A percentile compares a stretch with the other conserved stretches of the same genome.
Evolutionary conservation across 2,113 vertebrate genomes (phyloP).

Genomic region (Reinhardtius hippoglossoides): DNA sequence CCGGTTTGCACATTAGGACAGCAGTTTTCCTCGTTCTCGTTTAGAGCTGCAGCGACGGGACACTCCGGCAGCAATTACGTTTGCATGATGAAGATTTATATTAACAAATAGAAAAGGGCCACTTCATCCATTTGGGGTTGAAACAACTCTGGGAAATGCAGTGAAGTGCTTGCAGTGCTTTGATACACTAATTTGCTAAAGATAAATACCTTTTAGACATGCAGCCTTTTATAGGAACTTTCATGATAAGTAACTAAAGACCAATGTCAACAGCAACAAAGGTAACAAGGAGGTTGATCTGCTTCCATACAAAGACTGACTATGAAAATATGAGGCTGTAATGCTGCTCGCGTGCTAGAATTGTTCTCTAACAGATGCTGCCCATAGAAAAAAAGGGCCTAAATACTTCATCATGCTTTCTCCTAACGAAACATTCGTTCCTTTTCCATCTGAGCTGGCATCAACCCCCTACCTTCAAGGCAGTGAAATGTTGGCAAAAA

Average conservation of each 20-base stretch:
- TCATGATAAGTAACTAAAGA: too few species aligned
- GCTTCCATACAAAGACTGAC: background rate
- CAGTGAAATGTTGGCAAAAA: slow-evolving; percentile 3
- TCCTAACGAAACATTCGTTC: slow-evolving; percentile 20
- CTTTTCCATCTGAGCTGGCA: slow-evolving; percentile 40
- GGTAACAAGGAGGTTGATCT: background rate
- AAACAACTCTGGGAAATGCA: slow-evolving; percentile 9
- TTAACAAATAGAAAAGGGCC: slow-evolving; percentile 6
- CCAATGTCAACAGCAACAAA: background rate
- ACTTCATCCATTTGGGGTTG: slow-evolving; percentile 5
- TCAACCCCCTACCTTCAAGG: background rate
- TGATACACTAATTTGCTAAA: background rate
- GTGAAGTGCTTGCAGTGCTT: background rate
- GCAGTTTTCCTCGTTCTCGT: slow-evolving; percentile 47
- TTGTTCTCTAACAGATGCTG: slow-evolving; percentile 24
- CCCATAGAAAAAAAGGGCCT: background rate
- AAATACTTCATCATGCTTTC: slow-evolving; percentile 52
- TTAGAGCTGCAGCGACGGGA: slow-evolving; percentile 26
- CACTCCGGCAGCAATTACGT: slow-evolving; percentile 17
- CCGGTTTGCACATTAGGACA: slow-evolving; percentile 42
- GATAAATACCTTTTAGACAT: background rate
- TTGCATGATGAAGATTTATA: slow-evolving; percentile 25
- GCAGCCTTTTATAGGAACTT: background rate
- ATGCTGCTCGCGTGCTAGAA: slow-evolving; percentile 7
- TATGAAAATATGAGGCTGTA: background rate